phyloP scores from a whole-genome alignment of 1,140 invertebrate genomes.

The Rhopalosiphum maidis region DNA sequence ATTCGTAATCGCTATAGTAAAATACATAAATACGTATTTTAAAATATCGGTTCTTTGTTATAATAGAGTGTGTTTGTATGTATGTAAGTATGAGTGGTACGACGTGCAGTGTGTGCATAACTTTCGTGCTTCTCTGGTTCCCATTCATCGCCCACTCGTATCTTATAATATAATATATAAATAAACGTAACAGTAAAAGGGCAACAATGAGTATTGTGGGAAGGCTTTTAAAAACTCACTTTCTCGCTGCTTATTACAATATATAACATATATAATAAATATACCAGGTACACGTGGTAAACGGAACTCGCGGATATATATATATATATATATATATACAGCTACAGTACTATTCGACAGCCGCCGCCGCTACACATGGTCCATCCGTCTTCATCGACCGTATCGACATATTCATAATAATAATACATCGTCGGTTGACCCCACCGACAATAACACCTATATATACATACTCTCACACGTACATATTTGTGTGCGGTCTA shows the following conservation, averaged over 20 bases:
- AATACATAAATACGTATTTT: background rate
- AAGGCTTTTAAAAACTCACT: background rate
- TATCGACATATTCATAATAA: background rate
- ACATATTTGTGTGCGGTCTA: background rate
- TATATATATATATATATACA: too few relatives aligned
- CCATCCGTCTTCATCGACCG: slow-evolving; percentile 27
- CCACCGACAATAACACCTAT: background rate
- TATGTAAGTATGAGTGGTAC: too few relatives aligned
- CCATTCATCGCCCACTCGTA: background rate
- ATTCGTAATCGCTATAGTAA: background rate
- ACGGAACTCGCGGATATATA: background rate
- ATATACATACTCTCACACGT: background rate
- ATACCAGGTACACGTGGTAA: background rate
- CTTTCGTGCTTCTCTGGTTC: background rate
- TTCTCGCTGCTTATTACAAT: background rate
- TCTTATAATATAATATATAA: background rate
- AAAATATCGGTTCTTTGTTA: background rate
- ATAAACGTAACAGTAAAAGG: background rate
- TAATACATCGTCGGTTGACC: background rate
- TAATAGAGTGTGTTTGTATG: background rate
- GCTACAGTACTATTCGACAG: background rate
- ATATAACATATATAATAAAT: background rate
- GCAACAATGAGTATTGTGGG: background rate
- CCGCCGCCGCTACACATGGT: background rate
- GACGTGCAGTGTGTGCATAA: background rate